Base-by-base conservation (phyloP, 2,888 invertebrate species). In the Cheilosia scutellata region DNA sequence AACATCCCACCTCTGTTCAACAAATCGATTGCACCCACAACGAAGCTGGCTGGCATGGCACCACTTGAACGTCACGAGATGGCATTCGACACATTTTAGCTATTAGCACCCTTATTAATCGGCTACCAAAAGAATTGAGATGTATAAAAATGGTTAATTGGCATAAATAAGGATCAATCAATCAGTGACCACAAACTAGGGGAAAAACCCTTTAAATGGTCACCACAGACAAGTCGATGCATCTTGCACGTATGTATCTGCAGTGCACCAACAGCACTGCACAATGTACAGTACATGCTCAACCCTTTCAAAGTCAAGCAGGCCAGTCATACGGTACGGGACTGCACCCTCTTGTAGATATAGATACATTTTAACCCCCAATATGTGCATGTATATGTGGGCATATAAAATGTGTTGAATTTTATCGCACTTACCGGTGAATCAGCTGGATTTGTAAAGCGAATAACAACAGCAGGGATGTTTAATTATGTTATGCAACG, bases 361-460 rank as follows among this genome's bases (percentile, higher is more conserved):
- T 0, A 55, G 7, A 3, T 9, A 9, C 33, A 33, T 62, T 60
- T 20, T 55, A 7, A 9, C 20, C 5, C n/a, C 5, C 11, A 11
- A 5, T 20, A 20, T 4, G 4, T 13, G 0, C 2, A 55, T 25
- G 20, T 1, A 51, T 51, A 27, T 3, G 7, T 47, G 20, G 16
- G 3, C 3, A 29, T 44, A 16, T 70, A 9, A 33, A 13, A 62
- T 72, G 16, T 44, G 20, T 58, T 33, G 5, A 58, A 33, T 72
- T 62, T 51, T 63, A 76, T 72, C 37, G 47, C 70, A 86, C 86
- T 86, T 60, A 86, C 86, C 86, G 86, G 86, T 86, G 82, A 82
- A 86, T 86, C 82, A 86, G 82, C 86, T 86, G 86, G 86, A 72
- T 82, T 72, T 77, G 72, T 82, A 70, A 72, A 82, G 86, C 82